Evolutionary conservation across 2,888 invertebrate species (phyloP), one percentile per base, ranked within the genome.

Genomic region (Biston betularia): DNA sequence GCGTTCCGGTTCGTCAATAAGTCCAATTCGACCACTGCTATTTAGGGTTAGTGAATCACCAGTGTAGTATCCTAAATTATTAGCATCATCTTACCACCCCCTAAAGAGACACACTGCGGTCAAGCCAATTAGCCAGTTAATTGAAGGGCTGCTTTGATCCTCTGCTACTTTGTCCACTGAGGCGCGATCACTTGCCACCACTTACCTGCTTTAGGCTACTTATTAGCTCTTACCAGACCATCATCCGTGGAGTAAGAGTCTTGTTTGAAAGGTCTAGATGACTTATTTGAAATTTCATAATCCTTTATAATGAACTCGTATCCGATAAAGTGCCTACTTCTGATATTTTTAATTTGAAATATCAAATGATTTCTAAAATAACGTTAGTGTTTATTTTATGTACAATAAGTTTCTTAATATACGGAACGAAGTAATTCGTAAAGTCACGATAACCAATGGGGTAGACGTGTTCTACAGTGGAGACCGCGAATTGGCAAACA

Each of bases 81-180:
- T 0, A 74, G 78, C 77, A 70, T 34, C 79, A 80, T 78, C 56
- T 81, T 83, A 81, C 57, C 71, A 40, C 65, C 63, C 48, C 65
- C 50, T 65, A 48, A 58, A 62, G 40, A 63, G 61, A 60, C 45
- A 65, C 49, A 57, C 58, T 63, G 67, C 80, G 90, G 91, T 91
- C 92, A 91, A 90, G 89, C 88, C 89, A 90, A 92, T 91, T 92
- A 92, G 85, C 75, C 76, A 73, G 78, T 74, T 84, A 85, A 89
- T 86, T 87, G 84, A 84, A 87, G 87, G 77, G 76, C 69, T 66
- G 79, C 89, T 92, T 91, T 88, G 89, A 91, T 87, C 82, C 81
- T 46, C 53, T 42, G 44, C 48, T 15, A 62, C 81, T 87, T 83
- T 87, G 87, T 83, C 70, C 77, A 74, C 71, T 80, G 81, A 76